Conservation (phyloP, 1,140 invertebrate genomes). For the Gryllus bimaculatus region DNA sequence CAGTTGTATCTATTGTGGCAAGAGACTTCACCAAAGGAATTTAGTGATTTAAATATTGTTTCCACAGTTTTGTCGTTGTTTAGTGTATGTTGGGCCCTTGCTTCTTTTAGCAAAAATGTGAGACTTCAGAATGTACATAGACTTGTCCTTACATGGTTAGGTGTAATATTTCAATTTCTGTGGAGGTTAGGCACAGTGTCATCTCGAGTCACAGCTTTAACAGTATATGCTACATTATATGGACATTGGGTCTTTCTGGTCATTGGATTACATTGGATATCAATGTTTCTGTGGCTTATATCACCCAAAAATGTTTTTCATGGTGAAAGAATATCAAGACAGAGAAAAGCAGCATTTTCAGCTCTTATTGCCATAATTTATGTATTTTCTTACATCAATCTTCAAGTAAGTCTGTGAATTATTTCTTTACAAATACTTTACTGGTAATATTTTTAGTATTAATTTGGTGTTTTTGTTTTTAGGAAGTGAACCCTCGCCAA, state of each 20-base stretch:
- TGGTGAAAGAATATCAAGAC: constrained; percentile 58
- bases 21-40: constrained; percentile 39
- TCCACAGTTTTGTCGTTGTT: constrained; percentile 71
- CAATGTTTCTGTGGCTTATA: constrained; percentile 77
- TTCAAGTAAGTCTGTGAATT: constrained; percentile 39
- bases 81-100: constrained; percentile 81
- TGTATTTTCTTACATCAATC: constrained; percentile 82
- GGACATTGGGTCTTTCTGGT: constrained; percentile 74
- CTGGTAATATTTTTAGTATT: not conserved
- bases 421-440: not conserved
- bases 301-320: constrained; percentile 77
- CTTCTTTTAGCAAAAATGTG: constrained; percentile 84
- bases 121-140: constrained; percentile 67
- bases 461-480: constrained; percentile 10
- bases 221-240: constrained; percentile 77
- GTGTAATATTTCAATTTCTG: constrained; percentile 66
- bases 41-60: constrained; percentile 70
- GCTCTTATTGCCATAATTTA: constrained; percentile 76
- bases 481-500: constrained; percentile 61
- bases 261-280: constrained; percentile 68
- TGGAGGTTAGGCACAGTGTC: constrained; percentile 72
- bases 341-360: constrained; percentile 55
- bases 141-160: constrained; percentile 77
- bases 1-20: constrained; percentile 65
- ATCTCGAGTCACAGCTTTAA: constrained; percentile 66